Evolutionary conservation across 1,140 invertebrate species (phyloP).

Genomic region (Cotesia vestalis): DNA sequence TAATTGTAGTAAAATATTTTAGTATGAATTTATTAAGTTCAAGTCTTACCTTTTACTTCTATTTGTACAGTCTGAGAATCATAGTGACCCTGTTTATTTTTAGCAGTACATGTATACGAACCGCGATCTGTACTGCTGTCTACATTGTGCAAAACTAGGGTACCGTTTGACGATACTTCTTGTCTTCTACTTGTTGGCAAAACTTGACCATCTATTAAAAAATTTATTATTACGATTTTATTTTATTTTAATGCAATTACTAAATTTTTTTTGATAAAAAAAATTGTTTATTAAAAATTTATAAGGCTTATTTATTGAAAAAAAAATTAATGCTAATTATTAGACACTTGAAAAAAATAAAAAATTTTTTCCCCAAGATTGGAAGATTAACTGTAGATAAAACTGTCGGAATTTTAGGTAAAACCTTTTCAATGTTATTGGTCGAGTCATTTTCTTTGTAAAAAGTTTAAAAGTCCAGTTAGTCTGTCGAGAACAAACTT

Average conservation of each 20-base stretch:
- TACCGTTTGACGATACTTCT: constrained; percentile 86
- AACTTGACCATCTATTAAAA: constrained; percentile 75
- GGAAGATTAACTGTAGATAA: too few species aligned
- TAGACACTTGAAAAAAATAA: constrained; percentile 4
- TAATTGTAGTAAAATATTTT: not conserved
- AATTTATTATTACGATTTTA: constrained; percentile 51
- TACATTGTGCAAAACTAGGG: constrained; percentile 74
- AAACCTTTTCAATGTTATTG: constrained; percentile 22
- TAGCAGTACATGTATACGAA: constrained; percentile 88
- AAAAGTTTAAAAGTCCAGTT: constrained; percentile 14
- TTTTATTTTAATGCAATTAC: too few species aligned
- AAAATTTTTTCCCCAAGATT: constrained; percentile 21
- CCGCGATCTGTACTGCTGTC: constrained; percentile 81
- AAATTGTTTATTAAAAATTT: too few species aligned
- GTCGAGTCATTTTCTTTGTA: constrained; percentile 1
- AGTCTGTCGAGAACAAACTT: not conserved
- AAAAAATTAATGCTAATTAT: too few species aligned
- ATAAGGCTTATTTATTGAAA: too few species aligned
- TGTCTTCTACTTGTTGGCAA: constrained; percentile 88
- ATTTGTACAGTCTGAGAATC: constrained; percentile 84
- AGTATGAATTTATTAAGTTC: not conserved
- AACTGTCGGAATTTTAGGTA: not conserved
- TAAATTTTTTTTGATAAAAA: too few species aligned
- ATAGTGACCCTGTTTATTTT: constrained; percentile 82
- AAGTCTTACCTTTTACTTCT: constrained; percentile 78